A percentile compares a stretch with the other conserved stretches of the same genome.
Evolutionary conservation across 1,140 invertebrate species (phyloP).

Genomic region (Zaprionus nigranus): DNA sequence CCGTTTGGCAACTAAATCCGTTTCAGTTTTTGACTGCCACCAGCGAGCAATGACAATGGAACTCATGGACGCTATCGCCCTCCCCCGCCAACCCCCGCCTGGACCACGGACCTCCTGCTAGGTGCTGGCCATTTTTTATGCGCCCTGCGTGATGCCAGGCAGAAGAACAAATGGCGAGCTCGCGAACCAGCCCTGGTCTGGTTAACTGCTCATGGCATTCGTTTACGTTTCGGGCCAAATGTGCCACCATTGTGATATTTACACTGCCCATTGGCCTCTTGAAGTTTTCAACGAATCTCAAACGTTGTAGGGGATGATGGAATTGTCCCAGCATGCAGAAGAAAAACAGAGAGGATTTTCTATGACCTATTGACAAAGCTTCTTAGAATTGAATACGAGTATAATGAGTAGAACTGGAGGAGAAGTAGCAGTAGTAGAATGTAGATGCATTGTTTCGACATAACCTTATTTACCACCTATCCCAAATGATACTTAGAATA

Average conservation of each 20-base stretch:
- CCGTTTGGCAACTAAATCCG: conserved; percentile 60
- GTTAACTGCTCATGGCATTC: conserved; percentile 23
- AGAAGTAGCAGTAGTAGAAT: no score
- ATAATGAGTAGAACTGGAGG: no score
- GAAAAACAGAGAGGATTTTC: neutral
- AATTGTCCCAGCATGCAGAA: neutral
- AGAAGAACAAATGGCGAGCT: conserved; percentile 35
- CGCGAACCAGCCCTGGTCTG: conserved; percentile 13
- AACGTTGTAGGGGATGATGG: neutral
- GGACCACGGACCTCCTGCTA: conserved; percentile 4
- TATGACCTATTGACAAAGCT: neutral
- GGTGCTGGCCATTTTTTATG: conserved; percentile 47
- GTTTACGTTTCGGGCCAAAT: conserved; percentile 10
- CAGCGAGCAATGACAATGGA: conserved; percentile 46
- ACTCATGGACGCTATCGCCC: conserved; percentile 17
- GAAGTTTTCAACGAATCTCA: neutral
- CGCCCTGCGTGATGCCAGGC: conserved; percentile 34
- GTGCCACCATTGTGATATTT: conserved; percentile 9
- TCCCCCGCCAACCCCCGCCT: neutral
- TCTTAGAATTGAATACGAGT: neutral
- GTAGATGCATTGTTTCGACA: neutral
- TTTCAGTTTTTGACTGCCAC: conserved; percentile 55
- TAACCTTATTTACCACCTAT: neutral
- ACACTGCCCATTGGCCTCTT: neutral
- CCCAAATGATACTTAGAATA: neutral